Evolutionary conservation across 2,888 invertebrate genomes (phyloP).

Genomic region (Drosophila koepferae): DNA sequence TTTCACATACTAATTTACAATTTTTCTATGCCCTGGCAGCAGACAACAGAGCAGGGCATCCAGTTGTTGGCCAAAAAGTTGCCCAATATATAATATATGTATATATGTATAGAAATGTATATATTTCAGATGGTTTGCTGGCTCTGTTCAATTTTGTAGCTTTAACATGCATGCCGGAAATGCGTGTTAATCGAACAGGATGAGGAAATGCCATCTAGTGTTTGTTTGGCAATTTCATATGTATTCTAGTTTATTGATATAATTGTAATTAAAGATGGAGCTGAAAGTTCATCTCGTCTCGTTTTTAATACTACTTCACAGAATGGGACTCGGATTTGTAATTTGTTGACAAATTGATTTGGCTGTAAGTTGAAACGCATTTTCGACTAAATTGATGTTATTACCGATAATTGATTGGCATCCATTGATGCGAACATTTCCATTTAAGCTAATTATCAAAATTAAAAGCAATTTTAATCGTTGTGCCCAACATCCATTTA

Average conservation of each 20-base stretch:
- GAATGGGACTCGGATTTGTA: not conserved
- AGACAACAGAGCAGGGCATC: constrained; percentile 23
- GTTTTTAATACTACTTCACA: not conserved
- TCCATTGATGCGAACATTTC: constrained; percentile 31
- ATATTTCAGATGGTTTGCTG: constrained; percentile 37
- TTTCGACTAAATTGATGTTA: constrained; percentile 20
- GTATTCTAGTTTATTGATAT: constrained; percentile 17
- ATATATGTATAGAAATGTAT: constrained; percentile 21
- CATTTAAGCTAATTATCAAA: constrained; percentile 30
- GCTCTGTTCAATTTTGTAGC: constrained; percentile 14
- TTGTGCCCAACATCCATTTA: constrained; percentile 18
- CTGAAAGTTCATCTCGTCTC: not conserved
- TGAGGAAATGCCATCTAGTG: constrained; percentile 49
- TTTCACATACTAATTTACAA: constrained; percentile 71
- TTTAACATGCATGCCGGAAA: constrained; percentile 61
- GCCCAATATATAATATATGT: not conserved
- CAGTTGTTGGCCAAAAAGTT: constrained; percentile 33
- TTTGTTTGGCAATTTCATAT: constrained; percentile 40
- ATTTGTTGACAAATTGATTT: constrained; percentile 18
- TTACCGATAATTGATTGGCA: constrained; percentile 36
- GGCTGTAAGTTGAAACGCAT: constrained; percentile 5
- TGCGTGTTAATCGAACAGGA: constrained; percentile 72
- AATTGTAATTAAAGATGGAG: constrained; percentile 22
- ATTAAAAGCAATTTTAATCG: constrained; percentile 33
- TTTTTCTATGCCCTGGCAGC: constrained; percentile 40